phyloP scores from a whole-genome alignment of 2,888 invertebrate species.

The Sicus ferrugineus region DNA sequence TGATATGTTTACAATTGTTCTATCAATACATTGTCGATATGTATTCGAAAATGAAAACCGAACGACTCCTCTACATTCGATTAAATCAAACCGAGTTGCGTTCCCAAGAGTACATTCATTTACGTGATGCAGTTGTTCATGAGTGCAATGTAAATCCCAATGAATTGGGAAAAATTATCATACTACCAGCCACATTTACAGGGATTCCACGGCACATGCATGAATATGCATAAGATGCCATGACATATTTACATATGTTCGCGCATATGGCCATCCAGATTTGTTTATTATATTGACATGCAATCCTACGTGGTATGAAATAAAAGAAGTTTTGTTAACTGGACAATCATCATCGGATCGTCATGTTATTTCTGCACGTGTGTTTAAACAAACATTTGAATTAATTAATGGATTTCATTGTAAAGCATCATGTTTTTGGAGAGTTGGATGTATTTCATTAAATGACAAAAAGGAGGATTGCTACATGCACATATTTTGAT shows the following conservation, averaged over 20 bases:
- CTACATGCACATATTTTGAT: conserved; percentile 23
- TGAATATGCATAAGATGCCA: conserved; percentile 35
- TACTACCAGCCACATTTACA: conserved; percentile 33
- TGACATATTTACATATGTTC: conserved; percentile 28
- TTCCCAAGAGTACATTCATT: conserved; percentile 52
- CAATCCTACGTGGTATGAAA: conserved; percentile 31
- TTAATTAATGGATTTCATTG: no score
- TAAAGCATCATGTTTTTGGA: no score
- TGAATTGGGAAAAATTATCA: conserved; percentile 30
- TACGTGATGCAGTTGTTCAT: conserved; percentile 49
- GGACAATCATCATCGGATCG: conserved; percentile 26
- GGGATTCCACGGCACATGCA: conserved; percentile 39
- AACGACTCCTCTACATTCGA: conserved; percentile 50
- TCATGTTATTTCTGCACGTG: conserved; percentile 32
- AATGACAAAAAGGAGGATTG: conserved; percentile 29
- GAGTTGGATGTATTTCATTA: conserved; percentile 50
- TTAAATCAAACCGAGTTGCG: conserved; percentile 50
- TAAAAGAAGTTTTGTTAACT: conserved; percentile 35
- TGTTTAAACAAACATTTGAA: no score
- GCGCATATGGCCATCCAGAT: conserved; percentile 29
- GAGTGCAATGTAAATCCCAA: conserved; percentile 39
- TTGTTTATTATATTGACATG: conserved; percentile 33
- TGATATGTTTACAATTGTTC: no score
- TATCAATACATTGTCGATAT: conserved; percentile 56
- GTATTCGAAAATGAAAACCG: conserved; percentile 54